A percentile compares a stretch with the other conserved stretches of the same genome.
These are phyloP conservation scores for Paragorgia papillata DNA, from an alignment of 92 coral and sea anemone genomes.

Conservation along the genomic window DNA sequence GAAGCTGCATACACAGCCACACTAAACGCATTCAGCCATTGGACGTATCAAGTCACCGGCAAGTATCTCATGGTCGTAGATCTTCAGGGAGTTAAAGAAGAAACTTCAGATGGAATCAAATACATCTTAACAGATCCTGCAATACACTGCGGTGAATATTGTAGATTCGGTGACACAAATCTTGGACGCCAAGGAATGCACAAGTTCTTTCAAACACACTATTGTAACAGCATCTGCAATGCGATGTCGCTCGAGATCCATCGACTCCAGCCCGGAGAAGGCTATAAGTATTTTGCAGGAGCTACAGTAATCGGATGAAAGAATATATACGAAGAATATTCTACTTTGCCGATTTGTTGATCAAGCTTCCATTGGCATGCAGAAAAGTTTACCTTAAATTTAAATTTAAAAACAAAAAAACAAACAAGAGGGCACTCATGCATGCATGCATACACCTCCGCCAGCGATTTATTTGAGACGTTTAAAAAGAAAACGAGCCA, in stretches of 20 bases:
- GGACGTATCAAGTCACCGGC: conserved; percentile 21
- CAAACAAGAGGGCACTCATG: too few relatives aligned
- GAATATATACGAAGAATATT: too few relatives aligned
- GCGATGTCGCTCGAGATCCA: conserved; percentile 19
- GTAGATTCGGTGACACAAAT: conserved; percentile 29
- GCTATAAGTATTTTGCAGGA: conserved; percentile 28
- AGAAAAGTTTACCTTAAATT: too few relatives aligned
- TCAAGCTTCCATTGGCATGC: too few relatives aligned
- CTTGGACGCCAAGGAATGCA: conserved; percentile 29
- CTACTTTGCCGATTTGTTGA: too few relatives aligned
- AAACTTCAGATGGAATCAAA: conserved; percentile 4
- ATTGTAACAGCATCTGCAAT: conserved; percentile 33
- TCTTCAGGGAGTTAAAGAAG: conserved; percentile 40
- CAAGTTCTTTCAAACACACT: conserved; percentile 31
- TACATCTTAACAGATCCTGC: conserved; percentile 33
- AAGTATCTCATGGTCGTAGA: conserved; percentile 35
- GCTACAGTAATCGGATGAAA: conserved; percentile 31
- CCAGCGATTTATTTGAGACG: too few relatives aligned
- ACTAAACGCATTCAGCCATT: conserved; percentile 34
- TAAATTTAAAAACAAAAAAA: too few relatives aligned
- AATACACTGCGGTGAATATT: conserved; percentile 9
- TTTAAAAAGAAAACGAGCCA: too few relatives aligned
- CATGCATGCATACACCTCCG: too few relatives aligned
- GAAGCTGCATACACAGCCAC: conserved; percentile 24
- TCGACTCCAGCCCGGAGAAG: conserved; percentile 19